Conservation (phyloP, 2,113 vertebrate species). For the Oreochromis aureus region DNA sequence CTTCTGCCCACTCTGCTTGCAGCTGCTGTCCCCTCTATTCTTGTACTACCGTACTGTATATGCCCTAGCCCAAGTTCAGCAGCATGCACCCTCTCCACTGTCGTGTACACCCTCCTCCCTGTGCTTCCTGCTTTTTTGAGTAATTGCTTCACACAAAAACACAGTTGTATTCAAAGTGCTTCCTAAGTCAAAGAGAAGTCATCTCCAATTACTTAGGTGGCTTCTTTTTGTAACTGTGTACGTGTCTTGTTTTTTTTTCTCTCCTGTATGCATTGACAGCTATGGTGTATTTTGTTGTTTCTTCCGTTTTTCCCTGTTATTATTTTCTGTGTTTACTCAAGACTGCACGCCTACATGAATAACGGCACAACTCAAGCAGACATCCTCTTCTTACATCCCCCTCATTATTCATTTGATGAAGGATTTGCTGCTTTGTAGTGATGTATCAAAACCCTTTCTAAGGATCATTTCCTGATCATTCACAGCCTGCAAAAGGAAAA, state of each 20-base stretch:
- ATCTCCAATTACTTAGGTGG: constrained; percentile 33
- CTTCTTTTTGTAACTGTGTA: constrained; percentile 19
- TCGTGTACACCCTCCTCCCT: constrained; percentile 38
- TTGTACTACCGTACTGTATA: constrained; percentile 25
- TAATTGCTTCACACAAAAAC: constrained; percentile 38
- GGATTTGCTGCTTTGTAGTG: constrained; percentile 21
- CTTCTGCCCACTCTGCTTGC: constrained; percentile 77
- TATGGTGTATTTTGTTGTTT: constrained; percentile 33
- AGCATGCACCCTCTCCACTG: constrained; percentile 65
- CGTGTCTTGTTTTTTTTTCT: not conserved
- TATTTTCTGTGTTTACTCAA: constrained; percentile 32
- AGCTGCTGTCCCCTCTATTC: constrained; percentile 35
- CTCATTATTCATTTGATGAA: constrained; percentile 38
- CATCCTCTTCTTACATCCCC: constrained; percentile 6
- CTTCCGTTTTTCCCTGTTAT: constrained; percentile 1
- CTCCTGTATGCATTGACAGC: constrained; percentile 3
- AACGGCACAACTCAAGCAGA: constrained; percentile 7
- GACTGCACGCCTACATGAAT: constrained; percentile 36
- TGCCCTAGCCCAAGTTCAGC: constrained; percentile 69
- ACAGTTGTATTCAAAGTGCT: constrained; percentile 32
- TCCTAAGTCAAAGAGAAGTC: constrained; percentile 51
- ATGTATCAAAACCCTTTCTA: constrained; percentile 69
- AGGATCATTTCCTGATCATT: constrained; percentile 70
- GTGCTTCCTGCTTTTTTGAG: constrained; percentile 45
- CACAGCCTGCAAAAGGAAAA: constrained; percentile 56